phyloP scores from a whole-genome alignment of 1,140 invertebrate species.

The Drosophila oshimai region DNA sequence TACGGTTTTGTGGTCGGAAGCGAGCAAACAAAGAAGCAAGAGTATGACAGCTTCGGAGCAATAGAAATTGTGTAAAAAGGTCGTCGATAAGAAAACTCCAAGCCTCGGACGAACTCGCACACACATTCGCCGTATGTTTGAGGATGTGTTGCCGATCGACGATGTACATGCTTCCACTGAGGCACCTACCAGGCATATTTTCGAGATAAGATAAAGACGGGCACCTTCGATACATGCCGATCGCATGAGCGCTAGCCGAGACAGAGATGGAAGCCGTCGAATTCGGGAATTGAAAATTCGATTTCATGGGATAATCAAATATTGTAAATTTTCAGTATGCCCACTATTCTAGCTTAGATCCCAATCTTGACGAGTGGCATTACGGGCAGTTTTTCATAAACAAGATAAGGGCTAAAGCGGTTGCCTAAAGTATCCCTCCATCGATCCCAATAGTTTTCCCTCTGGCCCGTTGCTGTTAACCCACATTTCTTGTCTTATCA shows the following conservation, averaged over 20 bases:
- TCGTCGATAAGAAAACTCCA: constrained; percentile 63
- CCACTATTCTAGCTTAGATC: background rate
- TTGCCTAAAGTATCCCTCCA: background rate
- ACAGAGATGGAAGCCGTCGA: constrained; percentile 33
- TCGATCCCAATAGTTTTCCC: background rate
- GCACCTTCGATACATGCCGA: constrained; percentile 66
- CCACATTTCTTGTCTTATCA: constrained; percentile 64
- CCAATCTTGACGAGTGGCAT: background rate
- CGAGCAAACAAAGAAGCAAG: constrained; percentile 27
- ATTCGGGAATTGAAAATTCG: constrained; percentile 10
- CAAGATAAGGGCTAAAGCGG: background rate
- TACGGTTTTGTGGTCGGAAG: constrained; percentile 16
- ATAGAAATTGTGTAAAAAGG: constrained; percentile 68
- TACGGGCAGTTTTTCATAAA: too few relatives aligned
- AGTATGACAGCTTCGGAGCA: constrained; percentile 1
- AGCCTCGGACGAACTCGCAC: constrained; percentile 16
- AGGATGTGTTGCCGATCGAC: constrained; percentile 45
- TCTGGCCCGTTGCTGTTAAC: constrained; percentile 32
- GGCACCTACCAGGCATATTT: constrained; percentile 58
- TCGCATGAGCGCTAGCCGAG: constrained; percentile 42
- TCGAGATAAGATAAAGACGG: constrained; percentile 64
- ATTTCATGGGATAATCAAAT: constrained; percentile 74
- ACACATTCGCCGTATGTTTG: background rate
- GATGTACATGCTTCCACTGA: constrained; percentile 63
- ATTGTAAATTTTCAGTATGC: constrained; percentile 43